Evolutionary conservation across 2,888 invertebrate genomes (phyloP).

Genomic region (Gerris lacustris): DNA sequence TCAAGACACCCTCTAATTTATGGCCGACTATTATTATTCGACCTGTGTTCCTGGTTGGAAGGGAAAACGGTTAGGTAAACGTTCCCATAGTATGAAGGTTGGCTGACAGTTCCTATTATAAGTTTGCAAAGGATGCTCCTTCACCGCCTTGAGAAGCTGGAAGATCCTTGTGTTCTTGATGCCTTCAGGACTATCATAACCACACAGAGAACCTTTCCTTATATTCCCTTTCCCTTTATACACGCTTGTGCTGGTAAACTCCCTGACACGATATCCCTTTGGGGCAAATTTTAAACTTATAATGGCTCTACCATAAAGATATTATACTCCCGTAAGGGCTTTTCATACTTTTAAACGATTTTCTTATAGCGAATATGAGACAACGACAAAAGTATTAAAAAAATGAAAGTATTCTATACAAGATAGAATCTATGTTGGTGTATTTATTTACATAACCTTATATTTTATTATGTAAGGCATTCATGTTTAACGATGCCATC

Average conservation of each 20-base stretch:
- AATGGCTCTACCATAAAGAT: neutral
- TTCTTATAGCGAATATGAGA: neutral
- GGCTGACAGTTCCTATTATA: constrained; percentile 1
- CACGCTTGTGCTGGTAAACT: neutral
- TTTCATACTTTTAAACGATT: neutral
- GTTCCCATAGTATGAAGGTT: neutral
- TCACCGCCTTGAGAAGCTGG: neutral
- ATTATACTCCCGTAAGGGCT: neutral
- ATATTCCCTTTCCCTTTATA: neutral
- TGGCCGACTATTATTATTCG: neutral
- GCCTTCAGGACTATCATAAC: neutral
- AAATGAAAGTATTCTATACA: neutral
- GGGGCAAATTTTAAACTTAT: constrained; percentile 1
- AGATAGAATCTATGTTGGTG: no score
- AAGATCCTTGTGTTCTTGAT: neutral
- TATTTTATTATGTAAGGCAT: no score
- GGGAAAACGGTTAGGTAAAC: neutral
- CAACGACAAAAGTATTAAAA: neutral
- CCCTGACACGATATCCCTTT: neutral
- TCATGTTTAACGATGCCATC: no score
- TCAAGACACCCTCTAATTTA: no score
- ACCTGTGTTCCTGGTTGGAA: neutral
- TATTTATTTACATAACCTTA: no score
- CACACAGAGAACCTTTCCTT: neutral
- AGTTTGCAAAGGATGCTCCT: neutral